These are phyloP conservation scores for Magallana ariakensis DNA, from an alignment of 1,140 invertebrate species.

Conservation along the genomic window DNA sequence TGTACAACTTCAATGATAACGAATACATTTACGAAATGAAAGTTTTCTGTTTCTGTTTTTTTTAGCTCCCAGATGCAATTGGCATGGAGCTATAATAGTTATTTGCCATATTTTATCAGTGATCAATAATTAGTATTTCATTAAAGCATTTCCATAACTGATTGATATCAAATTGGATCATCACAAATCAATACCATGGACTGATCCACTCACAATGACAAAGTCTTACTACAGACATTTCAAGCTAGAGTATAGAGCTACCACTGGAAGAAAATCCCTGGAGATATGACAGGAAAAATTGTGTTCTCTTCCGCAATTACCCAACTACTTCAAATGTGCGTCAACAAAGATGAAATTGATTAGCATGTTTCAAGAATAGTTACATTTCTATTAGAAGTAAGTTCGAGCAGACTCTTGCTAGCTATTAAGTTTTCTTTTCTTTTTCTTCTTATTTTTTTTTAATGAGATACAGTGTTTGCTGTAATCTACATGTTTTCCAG, in stretches of 20 bases:
- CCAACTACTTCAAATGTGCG: constrained; percentile 18
- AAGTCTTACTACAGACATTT: background rate
- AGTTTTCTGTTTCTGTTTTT: background rate
- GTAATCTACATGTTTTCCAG: too few relatives aligned
- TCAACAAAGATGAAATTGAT: constrained; percentile 13
- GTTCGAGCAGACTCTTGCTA: background rate
- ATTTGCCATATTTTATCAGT: background rate
- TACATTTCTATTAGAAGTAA: background rate
- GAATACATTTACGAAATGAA: background rate
- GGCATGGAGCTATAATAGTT: background rate
- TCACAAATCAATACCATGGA: background rate
- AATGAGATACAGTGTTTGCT: too few relatives aligned
- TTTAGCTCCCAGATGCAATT: background rate
- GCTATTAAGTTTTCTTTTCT: too few relatives aligned
- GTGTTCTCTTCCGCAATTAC: constrained; percentile 19
- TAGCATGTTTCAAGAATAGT: background rate
- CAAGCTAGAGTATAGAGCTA: background rate
- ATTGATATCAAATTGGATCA: background rate
- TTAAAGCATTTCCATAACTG: background rate
- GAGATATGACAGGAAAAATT: background rate
- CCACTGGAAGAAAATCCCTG: background rate
- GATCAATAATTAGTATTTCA: constrained; percentile 37
- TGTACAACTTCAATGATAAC: background rate
- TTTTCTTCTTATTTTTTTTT: too few relatives aligned
- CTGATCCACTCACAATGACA: background rate